Evolutionary conservation across 1,140 invertebrate genomes (phyloP), one percentile per base, ranked within the genome.

Genomic region (Amphibalanus amphitrite): DNA sequence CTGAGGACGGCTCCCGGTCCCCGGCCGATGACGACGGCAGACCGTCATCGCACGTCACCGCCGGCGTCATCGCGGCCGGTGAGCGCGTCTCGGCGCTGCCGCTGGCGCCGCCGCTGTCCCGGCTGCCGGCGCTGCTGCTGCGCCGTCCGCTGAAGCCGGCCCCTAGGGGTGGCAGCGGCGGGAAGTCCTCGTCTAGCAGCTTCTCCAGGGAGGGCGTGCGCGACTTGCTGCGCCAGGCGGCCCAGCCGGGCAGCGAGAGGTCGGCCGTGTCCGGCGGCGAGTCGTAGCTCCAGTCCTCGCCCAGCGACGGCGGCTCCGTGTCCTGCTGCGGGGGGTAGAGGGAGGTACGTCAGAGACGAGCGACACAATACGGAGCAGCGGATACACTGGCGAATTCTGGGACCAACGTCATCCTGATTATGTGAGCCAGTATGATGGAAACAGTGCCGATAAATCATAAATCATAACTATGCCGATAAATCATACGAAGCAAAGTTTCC

Each of bases 211-310:
- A 59, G 1, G 47, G 47, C 47, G 47, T 59, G 47, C 47, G 47
- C 47, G 47, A 59, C 47, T 59, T 59, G 47, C 47, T 59, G 47
- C 47, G 47, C 47, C 47, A 59, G 47, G 47, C 47, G 47, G 47
- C 47, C 47, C 47, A 59, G 47, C 47, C 47, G 47, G 47, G 47
- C 47, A 59, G 47, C 47, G 10, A 23, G 10, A 59, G 47, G 6
- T 59, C 47, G 10, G 47, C 10, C 1, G 13, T 23, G 47, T 59
- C 47, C 1, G 47, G 4, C 33, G 33, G 33, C 4, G 33, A 20
- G 47, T 59, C 47, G 47, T 59, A 59, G 13, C 10, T 23, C 47
- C 47, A 59, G 13, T 59, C 47, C 1, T 59, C 47, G 13, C 47
- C 47, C 47, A 59, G 47, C 13, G 47, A 59, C 13, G 47, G 47